Percentiles rank a stretch among this genome's conserved stretches.
phyloP scores from a whole-genome alignment of 1,140 invertebrate genomes.

The Pteromalus puparum region DNA sequence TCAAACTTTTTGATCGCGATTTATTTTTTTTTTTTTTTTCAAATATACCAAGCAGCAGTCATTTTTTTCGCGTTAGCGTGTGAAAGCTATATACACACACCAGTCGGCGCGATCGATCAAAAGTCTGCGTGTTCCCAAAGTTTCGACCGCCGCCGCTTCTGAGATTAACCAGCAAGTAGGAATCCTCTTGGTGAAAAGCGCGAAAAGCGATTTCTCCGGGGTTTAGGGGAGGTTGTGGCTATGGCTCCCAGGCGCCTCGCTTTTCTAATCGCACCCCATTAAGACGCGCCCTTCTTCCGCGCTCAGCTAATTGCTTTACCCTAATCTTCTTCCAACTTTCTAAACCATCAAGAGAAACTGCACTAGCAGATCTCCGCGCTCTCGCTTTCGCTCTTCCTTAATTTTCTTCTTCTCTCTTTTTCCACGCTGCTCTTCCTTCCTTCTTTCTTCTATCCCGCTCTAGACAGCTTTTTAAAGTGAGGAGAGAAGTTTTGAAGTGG shows the following conservation, averaged over 20 bases:
- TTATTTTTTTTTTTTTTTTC: background rate
- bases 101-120: constrained; percentile 46
- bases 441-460: background rate
- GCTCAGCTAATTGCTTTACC: constrained; percentile 68
- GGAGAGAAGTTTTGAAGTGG: background rate
- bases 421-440: background rate
- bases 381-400: background rate
- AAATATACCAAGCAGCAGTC: background rate
- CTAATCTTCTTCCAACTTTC: constrained; percentile 71
- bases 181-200: constrained; percentile 46
- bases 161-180: constrained; percentile 43
- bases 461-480: background rate
- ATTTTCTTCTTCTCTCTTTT: constrained; percentile 11
- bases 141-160: constrained; percentile 30
- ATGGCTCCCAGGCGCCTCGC: constrained; percentile 72
- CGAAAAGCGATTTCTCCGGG: constrained; percentile 55
- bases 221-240: constrained; percentile 57
- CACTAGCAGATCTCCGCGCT: background rate
- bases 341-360: constrained; percentile 64
- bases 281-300: constrained; percentile 67
- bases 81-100: constrained; percentile 22
- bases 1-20: no score
- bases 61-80: constrained; percentile 43
- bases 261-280: constrained; percentile 73
- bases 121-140: constrained; percentile 49